Base-by-base conservation (phyloP, 2,888 invertebrate genomes). In the Rhingia rostrata region DNA sequence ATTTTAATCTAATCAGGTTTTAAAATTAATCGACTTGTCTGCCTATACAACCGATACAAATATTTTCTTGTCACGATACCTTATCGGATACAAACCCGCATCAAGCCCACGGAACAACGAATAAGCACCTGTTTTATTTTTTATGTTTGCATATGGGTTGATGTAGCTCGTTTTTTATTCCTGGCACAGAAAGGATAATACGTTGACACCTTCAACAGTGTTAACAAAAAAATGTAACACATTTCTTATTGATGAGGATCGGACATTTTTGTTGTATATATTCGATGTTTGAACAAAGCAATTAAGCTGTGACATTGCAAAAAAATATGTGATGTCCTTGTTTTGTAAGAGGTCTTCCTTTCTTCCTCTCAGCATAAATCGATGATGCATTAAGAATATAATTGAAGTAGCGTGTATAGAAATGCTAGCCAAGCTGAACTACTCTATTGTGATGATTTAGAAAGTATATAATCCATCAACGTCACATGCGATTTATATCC, bases 11-110 rank as follows among this genome's bases (percentile, higher is more conserved):
- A 58, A 66, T 67, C 61, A 56, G 47, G 56, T 78, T 58, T 61
- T 41, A 63, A 73, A 83, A 83, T 73, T 83, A 83, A 78, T 83
- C 67, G 73, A 78, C 78, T 73, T 69, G 63, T 69, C 72, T 64
- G 67, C 77, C 53, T 53, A 60, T 43, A 60, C 32, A 69, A 63
- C 63, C 43, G 63, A 67, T 53, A 72, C 66, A 78, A 77, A 67
- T 83, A 73, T 83, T 66, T 78, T 49, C 78, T 54, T 82, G 72
- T 78, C 82, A 78, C 82, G 1, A 22, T 72, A 63, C 61, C 41
- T 54, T 66, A 64, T 58, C 63, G 22, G 53, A 67, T 61, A 10
- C 6, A 56, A 74, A 47, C 49, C 67, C 60, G 47, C 60, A 45
- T 54, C 53, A 67, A 77, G 1, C 22, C 22, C 22, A 22, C 22